These are phyloP conservation scores for Agonum fuliginosum DNA, from an alignment of 2,888 invertebrate species.

Conservation along the genomic window DNA sequence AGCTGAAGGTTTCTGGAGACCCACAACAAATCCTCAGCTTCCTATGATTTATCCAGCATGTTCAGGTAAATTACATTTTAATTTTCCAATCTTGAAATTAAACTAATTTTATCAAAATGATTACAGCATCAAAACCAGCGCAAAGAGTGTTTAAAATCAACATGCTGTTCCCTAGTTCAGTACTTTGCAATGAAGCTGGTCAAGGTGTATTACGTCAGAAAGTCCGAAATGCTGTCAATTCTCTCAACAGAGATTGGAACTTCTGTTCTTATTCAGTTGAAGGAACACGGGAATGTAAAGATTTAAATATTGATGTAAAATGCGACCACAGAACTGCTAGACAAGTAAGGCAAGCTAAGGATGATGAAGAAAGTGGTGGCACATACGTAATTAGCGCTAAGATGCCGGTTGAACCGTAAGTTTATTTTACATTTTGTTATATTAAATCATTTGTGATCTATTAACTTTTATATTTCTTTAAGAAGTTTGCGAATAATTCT, in stretches of 20 bases:
- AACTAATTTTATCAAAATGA: neutral
- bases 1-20: conserved; percentile 98
- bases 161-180: conserved; percentile 97
- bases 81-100: neutral
- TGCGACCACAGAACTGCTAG: conserved; percentile 87
- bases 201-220: conserved; percentile 93
- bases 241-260: conserved; percentile 96
- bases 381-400: conserved; percentile 88
- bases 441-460: neutral
- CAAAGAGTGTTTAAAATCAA: conserved; percentile 95
- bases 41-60: conserved; percentile 94
- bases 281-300: conserved; percentile 92
- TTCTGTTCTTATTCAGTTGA: conserved; percentile 94
- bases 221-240: conserved; percentile 91
- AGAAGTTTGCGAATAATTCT: neutral
- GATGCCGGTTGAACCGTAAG: conserved; percentile 92
- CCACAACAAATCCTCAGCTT: conserved; percentile 85
- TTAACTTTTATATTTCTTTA: neutral
- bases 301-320: conserved; percentile 92
- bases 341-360: conserved; percentile 78
- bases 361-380: conserved; percentile 81
- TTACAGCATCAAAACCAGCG: conserved; percentile 88
- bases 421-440: conserved; percentile 64
- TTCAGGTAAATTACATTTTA: conserved; percentile 85
- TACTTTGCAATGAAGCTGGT: conserved; percentile 95